Evolutionary conservation across 2,113 vertebrate species (phyloP).

Genomic region (Neomonachus schauinslandi): DNA sequence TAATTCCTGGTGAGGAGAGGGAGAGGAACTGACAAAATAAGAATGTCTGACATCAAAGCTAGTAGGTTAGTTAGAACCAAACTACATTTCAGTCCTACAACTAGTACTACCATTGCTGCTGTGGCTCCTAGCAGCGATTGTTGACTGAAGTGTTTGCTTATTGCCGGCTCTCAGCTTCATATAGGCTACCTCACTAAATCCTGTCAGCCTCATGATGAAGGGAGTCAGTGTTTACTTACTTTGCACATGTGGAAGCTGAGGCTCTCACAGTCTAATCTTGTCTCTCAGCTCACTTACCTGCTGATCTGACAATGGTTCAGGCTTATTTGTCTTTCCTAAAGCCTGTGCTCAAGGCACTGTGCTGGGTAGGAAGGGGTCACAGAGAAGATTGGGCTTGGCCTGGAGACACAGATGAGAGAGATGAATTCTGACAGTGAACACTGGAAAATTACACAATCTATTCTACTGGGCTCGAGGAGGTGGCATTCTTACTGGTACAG

Average conservation of each 20-base stretch:
- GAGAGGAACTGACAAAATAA: too few species aligned
- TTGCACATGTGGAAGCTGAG: neutral
- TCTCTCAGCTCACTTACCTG: neutral
- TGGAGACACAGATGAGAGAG: neutral
- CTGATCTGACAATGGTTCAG: too few species aligned
- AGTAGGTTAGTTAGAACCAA: neutral
- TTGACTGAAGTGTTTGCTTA: neutral
- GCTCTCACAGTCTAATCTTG: neutral
- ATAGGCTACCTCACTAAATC: accelerated
- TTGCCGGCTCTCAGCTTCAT: neutral
- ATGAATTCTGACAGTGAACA: neutral
- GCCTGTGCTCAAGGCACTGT: neutral
- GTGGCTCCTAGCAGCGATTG: neutral
- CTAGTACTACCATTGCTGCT: neutral
- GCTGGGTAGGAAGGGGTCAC: neutral
- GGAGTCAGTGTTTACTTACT: neutral
- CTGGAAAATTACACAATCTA: neutral
- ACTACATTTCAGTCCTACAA: neutral
- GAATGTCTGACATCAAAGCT: too few species aligned
- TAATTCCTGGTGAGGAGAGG: neutral
- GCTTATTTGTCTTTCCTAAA: neutral
- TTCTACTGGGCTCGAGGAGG: neutral
- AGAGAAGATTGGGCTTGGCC: neutral
- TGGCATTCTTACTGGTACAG: neutral
- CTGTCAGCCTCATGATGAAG: accelerated